Evolutionary conservation across 1,140 invertebrate species (phyloP).

Genomic region (Anastrepha ludens): DNA sequence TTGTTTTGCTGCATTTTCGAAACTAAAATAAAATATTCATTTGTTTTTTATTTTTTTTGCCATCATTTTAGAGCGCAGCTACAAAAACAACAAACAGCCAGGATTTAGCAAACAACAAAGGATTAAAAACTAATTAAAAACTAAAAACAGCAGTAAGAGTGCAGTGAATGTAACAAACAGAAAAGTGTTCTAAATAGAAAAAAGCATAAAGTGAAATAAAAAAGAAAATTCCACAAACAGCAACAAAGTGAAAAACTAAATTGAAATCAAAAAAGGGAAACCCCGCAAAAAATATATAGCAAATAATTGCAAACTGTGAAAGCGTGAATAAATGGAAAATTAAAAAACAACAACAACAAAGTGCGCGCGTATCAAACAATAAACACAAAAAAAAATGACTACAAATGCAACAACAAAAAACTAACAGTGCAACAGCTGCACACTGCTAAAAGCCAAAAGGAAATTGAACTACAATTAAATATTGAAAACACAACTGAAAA

Average conservation of each 20-base stretch:
- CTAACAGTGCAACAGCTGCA: no score
- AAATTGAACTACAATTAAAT: no score
- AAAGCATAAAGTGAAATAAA: neutral
- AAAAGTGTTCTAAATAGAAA: neutral
- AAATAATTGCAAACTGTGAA: no score
- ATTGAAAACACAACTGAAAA: no score
- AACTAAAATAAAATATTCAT: conserved; percentile 12
- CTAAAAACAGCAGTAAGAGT: neutral
- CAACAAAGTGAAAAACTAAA: neutral
- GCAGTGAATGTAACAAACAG: neutral
- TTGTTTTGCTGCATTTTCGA: conserved; percentile 17
- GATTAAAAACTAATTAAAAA: neutral
- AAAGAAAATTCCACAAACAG: neutral
- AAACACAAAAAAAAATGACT: no score
- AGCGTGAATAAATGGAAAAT: no score
- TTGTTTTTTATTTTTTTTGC: neutral
- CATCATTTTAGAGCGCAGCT: neutral
- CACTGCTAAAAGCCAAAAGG: no score
- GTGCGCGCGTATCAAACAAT: no score
- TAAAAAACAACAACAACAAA: no score
- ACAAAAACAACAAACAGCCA: neutral
- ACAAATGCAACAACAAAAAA: no score
- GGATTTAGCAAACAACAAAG: neutral
- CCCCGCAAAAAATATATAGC: neutral
- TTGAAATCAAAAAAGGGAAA: neutral